phyloP scores from a whole-genome alignment of 1,140 invertebrate genomes.

The Brachystomella parvula region DNA sequence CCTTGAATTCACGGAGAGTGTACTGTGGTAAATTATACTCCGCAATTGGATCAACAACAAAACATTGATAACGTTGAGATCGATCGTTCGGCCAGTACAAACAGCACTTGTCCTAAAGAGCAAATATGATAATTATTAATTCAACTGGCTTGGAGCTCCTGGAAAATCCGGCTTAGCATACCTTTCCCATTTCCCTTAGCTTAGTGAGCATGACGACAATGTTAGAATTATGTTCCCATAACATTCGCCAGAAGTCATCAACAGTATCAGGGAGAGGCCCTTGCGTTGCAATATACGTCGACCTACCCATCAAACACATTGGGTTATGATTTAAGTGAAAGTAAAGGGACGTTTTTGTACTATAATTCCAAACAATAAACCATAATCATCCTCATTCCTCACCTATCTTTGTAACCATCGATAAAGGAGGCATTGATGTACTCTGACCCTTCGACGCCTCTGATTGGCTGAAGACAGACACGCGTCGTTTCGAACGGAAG shows the following conservation, averaged over 20 bases:
- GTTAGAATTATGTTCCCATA: conserved; percentile 99
- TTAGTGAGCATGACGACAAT: conserved; percentile 99
- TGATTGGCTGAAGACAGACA: conserved; percentile 83
- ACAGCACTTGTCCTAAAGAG: conserved; percentile 83
- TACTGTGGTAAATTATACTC: conserved; percentile 99
- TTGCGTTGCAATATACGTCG: conserved; percentile 95
- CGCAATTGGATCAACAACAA: conserved; percentile 96
- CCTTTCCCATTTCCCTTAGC: conserved; percentile 90
- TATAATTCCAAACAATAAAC: background rate
- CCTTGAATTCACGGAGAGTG: conserved; percentile 96
- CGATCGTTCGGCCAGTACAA: conserved; percentile 98
- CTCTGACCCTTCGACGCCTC: conserved; percentile 90
- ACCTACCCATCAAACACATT: conserved; percentile 18
- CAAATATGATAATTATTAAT: conserved; percentile 5
- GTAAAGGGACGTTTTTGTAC: background rate
- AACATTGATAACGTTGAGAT: conserved; percentile 90
- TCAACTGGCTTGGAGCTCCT: background rate
- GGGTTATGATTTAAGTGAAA: background rate
- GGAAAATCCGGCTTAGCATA: conserved; percentile 47
- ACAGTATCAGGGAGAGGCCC: conserved; percentile 91
- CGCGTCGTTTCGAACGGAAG: conserved; percentile 93
- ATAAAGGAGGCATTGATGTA: conserved; percentile 99
- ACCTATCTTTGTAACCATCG: conserved; percentile 64
- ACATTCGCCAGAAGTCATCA: conserved; percentile 98
- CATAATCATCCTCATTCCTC: no score